These are phyloP conservation scores for Campodea augens DNA, from an alignment of 1,140 invertebrate genomes.

Conservation along the genomic window DNA sequence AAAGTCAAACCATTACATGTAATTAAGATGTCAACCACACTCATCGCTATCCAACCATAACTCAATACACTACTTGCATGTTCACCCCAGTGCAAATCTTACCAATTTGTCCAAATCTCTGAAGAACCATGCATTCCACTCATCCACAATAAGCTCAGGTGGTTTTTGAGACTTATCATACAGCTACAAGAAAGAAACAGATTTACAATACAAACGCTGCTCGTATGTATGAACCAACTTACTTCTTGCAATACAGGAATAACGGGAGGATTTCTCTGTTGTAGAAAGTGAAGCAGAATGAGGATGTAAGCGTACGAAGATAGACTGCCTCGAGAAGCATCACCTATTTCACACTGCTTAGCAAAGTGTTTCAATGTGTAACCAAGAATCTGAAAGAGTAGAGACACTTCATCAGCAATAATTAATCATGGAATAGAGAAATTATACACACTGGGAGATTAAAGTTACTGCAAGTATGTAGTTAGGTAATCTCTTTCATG, in stretches of 20 bases:
- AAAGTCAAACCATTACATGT: no score
- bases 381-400: slow-evolving; percentile 26
- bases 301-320: slow-evolving; percentile 43
- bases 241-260: slow-evolving; percentile 41
- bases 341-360: slow-evolving; percentile 39
- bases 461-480: no score
- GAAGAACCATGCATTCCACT: slow-evolving; percentile 31
- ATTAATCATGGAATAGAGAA: no score
- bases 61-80: no score
- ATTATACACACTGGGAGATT: no score
- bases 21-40: no score
- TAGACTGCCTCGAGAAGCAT: slow-evolving; percentile 38
- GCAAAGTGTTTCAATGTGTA: slow-evolving; percentile 37
- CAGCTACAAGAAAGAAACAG: slow-evolving; percentile 11
- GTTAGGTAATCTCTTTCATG: no score
- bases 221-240: not conserved
- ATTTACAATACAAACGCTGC: not conserved
- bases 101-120: slow-evolving; percentile 16
- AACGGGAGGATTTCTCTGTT: slow-evolving; percentile 34
- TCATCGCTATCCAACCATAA: no score
- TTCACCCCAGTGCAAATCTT: no score
- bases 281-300: slow-evolving; percentile 38
- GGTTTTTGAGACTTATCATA: slow-evolving; percentile 11
- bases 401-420: no score
- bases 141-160: slow-evolving; percentile 24